Percentiles rank a stretch among this genome's conserved stretches.
phyloP scores from a whole-genome alignment of 2,113 vertebrate genomes.

The Eudyptes chrysolophus region DNA sequence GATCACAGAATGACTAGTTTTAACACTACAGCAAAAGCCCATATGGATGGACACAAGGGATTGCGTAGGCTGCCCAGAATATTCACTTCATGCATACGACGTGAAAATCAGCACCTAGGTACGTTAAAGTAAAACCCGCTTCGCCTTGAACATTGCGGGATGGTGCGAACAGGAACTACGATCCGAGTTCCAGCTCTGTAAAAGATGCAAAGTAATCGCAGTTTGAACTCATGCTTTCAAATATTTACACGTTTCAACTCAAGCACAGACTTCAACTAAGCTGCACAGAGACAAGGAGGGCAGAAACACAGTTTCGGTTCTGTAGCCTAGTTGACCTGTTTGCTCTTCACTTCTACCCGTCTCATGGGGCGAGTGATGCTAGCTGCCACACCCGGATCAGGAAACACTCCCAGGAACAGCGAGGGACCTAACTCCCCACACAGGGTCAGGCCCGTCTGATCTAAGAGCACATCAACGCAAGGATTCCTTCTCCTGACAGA shows the following conservation, averaged over 20 bases:
- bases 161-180: background rate
- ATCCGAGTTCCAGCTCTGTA: background rate
- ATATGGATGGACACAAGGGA: background rate
- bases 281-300: background rate
- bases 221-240: background rate
- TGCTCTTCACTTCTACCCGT: background rate
- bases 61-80: background rate
- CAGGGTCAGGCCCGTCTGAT: background rate
- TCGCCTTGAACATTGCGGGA: background rate
- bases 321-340: background rate
- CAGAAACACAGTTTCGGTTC: background rate
- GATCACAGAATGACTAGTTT: background rate
- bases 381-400: background rate
- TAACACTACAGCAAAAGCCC: background rate
- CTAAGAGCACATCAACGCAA: rapidly evolving
- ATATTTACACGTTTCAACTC: background rate
- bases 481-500: background rate
- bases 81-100: background rate
- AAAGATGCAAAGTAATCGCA: too few species aligned
- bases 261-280: background rate
- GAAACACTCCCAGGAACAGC: background rate
- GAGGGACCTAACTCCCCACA: background rate
- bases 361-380: background rate
- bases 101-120: background rate
- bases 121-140: background rate